Percentiles rank a stretch among this genome's conserved stretches.
These are phyloP conservation scores for Neopelma chrysocephalum DNA, from an alignment of 2,797 vertebrate genomes.

Conservation along the genomic window DNA sequence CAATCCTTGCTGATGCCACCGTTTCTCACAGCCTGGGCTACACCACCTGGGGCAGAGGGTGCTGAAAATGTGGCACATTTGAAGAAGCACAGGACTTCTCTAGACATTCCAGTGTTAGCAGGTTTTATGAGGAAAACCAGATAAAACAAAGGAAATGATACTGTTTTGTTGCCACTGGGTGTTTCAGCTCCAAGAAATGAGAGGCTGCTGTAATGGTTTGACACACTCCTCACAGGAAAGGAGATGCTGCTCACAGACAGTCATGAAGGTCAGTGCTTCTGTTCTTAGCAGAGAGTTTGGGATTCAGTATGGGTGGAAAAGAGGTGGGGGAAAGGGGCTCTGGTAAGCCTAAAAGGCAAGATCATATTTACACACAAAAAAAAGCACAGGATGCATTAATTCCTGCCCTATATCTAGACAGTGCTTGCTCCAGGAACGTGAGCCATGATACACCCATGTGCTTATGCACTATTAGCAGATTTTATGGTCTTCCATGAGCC, in stretches of 20 bases:
- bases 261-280: neutral
- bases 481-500: neutral
- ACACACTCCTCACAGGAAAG: neutral
- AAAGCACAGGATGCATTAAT: neutral
- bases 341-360: neutral
- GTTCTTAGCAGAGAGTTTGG: neutral
- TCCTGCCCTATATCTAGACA: neutral
- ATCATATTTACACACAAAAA: neutral
- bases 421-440: neutral
- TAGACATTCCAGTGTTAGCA: neutral
- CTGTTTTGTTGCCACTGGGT: neutral
- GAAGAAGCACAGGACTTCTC: neutral
- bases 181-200: neutral
- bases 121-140: neutral
- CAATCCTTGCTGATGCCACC: neutral
- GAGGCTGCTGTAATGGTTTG: neutral
- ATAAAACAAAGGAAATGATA: neutral
- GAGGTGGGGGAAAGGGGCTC: neutral
- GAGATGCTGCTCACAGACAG: neutral
- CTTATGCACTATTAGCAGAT: neutral
- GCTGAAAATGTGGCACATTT: neutral
- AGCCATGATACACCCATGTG: neutral
- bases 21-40: accelerated
- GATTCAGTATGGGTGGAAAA: neutral
- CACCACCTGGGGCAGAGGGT: too few species aligned